These are phyloP conservation scores for Zhengitettix transpicula DNA, from an alignment of 2,888 invertebrate genomes.

Conservation along the genomic window DNA sequence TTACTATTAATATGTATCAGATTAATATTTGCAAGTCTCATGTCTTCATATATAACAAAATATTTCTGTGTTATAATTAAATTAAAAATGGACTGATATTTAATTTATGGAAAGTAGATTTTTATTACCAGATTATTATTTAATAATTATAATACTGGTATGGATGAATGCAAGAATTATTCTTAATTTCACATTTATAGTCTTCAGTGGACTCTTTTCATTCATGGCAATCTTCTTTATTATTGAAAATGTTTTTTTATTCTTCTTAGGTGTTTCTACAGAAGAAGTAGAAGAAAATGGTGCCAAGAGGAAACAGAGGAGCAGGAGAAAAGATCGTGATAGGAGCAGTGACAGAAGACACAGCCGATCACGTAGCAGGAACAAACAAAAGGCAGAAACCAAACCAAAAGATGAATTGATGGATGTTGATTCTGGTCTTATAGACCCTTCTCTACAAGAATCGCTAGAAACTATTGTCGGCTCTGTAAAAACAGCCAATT, in stretches of 20 bases:
- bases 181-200: no score
- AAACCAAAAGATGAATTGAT: neutral
- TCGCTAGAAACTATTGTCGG: neutral
- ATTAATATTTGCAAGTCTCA: no score
- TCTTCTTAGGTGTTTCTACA: conserved; percentile 51
- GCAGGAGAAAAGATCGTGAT: conserved; percentile 3
- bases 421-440: conserved; percentile 2
- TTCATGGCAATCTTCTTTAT: neutral
- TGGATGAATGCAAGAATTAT: no score
- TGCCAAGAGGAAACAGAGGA: conserved; percentile 22
- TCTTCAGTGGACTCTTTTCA: neutral
- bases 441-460: neutral
- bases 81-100: neutral
- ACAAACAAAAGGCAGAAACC: conserved; percentile 18
- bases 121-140: no score
- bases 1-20: no score
- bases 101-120: no score
- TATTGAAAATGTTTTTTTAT: no score
- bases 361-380: conserved; percentile 3
- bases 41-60: no score
- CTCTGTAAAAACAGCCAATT: neutral
- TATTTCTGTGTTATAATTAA: no score
- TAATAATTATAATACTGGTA: no score
- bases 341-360: conserved; percentile 3
- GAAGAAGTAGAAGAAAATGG: conserved; percentile 34